Conservation (phyloP, 2,113 vertebrate species). For the Sylvilagus bachmani region DNA sequence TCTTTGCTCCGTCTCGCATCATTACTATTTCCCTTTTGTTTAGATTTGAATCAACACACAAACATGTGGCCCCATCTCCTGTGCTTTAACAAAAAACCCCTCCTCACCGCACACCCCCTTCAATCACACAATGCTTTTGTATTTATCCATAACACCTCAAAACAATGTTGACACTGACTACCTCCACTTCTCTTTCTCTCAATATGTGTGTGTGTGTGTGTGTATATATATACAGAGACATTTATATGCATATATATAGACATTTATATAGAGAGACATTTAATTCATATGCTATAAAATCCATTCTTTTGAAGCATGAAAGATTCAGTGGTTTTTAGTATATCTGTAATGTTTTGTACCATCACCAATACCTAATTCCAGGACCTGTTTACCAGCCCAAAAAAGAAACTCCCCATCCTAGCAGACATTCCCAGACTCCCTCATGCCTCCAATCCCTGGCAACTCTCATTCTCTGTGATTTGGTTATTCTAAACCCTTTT, state of each 20-base stretch:
- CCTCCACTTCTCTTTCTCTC: background rate
- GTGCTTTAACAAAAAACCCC: background rate
- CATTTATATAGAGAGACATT: conserved; percentile 12
- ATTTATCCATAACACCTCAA: background rate
- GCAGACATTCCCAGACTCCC: background rate
- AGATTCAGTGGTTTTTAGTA: background rate
- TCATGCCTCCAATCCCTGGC: background rate
- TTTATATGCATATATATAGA: background rate
- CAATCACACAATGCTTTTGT: background rate
- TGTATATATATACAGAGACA: no score
- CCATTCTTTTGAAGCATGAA: background rate
- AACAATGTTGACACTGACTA: background rate
- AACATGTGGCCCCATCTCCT: background rate
- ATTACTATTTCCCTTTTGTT: background rate
- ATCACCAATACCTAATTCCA: background rate
- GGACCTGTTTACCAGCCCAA: background rate
- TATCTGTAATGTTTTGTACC: background rate
- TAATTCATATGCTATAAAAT: conserved; percentile 18
- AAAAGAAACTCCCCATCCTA: background rate
- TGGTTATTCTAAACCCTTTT: background rate
- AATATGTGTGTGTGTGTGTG: accelerated
- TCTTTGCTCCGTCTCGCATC: background rate
- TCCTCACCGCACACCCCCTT: background rate
- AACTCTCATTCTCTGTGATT: background rate
- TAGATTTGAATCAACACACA: background rate